Percentiles rank a stretch among this genome's conserved stretches.
Evolutionary conservation across 2,888 invertebrate species (phyloP).

Genomic region (Zaprionus obscuricornis): DNA sequence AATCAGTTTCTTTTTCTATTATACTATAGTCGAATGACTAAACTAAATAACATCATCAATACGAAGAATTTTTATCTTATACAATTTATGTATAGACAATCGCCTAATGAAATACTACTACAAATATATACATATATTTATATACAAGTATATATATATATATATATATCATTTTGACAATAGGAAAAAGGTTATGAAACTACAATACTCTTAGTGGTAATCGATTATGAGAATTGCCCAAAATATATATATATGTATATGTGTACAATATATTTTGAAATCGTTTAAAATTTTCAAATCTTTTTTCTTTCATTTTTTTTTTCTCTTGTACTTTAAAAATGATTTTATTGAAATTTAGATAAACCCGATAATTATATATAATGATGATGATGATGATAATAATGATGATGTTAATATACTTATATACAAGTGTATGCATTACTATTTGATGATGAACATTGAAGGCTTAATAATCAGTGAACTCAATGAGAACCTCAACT

Average conservation of each 20-base stretch:
- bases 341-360: constrained; percentile 26
- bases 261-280: constrained; percentile 28
- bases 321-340: constrained; percentile 31
- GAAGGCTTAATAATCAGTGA: constrained; percentile 58
- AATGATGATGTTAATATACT: too few relatives aligned
- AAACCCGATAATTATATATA: too few relatives aligned
- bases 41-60: too few relatives aligned
- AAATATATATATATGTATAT: constrained; percentile 1
- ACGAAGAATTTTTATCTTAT: constrained; percentile 25
- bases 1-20: too few relatives aligned
- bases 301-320: constrained; percentile 17
- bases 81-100: constrained; percentile 57
- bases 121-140: too few relatives aligned
- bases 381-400: too few relatives aligned
- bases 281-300: constrained; percentile 29
- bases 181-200: constrained; percentile 44
- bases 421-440: constrained; percentile 13
- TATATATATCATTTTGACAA: constrained; percentile 60
- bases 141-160: constrained; percentile 13
- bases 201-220: background rate
- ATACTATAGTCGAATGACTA: too few relatives aligned
- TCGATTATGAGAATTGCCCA: background rate
- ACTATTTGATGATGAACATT: constrained; percentile 23
- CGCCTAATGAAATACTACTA: constrained; percentile 39
- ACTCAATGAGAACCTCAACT: constrained; percentile 65